Evolutionary conservation across 2,888 invertebrate species (phyloP).

Genomic region (Adelognathus sp.): DNA sequence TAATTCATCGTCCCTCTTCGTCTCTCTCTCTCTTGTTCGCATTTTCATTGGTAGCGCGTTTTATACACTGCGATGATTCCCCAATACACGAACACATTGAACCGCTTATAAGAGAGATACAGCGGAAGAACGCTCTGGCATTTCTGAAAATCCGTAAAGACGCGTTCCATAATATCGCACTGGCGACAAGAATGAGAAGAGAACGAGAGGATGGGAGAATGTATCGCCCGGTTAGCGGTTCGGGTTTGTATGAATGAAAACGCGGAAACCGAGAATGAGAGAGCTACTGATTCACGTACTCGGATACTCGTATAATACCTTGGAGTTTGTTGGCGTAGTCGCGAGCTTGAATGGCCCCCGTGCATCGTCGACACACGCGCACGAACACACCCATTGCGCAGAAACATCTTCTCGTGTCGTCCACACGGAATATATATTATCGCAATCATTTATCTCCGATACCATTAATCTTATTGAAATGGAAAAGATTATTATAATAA

Average conservation of each 20-base stretch:
- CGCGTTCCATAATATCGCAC: not conserved
- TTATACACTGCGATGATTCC: slow-evolving; percentile 19
- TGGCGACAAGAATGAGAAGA: slow-evolving; percentile 19
- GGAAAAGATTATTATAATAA: slow-evolving; percentile 25
- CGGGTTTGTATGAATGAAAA: slow-evolving; percentile 66
- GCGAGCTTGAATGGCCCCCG: slow-evolving; percentile 10
- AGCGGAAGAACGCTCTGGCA: not conserved
- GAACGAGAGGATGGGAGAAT: slow-evolving; percentile 51
- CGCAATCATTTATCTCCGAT: slow-evolving; percentile 11
- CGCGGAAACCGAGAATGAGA: slow-evolving; percentile 24
- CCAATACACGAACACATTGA: too few species aligned
- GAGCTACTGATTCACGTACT: slow-evolving; percentile 32
- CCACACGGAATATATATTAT: not conserved
- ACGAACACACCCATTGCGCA: not conserved
- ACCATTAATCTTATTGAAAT: slow-evolving; percentile 19
- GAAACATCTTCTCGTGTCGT: not conserved
- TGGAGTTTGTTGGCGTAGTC: slow-evolving; percentile 5
- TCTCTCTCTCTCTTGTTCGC: not conserved
- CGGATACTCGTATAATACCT: slow-evolving; percentile 3
- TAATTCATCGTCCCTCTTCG: slow-evolving; percentile 39
- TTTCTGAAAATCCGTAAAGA: slow-evolving; percentile 1
- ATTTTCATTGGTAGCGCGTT: slow-evolving; percentile 42
- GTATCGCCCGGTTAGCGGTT: slow-evolving; percentile 65
- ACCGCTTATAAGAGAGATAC: too few species aligned
- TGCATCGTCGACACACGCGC: not conserved